Base-by-base conservation (phyloP, 2,888 invertebrate species). In the Tenthredo scrophulariae region DNA sequence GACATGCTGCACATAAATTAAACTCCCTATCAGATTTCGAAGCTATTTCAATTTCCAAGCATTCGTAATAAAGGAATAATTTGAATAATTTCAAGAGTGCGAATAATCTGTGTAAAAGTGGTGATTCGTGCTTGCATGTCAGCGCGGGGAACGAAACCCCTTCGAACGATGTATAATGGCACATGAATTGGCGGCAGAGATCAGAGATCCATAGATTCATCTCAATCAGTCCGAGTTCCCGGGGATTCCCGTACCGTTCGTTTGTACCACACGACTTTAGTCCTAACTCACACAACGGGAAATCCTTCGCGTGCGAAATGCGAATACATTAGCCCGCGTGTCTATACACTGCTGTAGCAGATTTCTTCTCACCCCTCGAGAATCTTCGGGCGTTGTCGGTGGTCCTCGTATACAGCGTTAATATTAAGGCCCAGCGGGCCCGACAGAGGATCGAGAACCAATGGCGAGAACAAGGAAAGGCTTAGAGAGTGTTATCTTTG, bases 401-500 rank as follows among this genome's bases (percentile, higher is more conserved):
- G 83, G 83, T 70, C 67, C 83, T 83, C 83, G 83, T 50, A 54
- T 77, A 80, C 58, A 22, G 33, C 67, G 58, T 83, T 62, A 80
- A 83, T 50, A 70, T 70, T 43, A 80, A 67, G 83, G 83, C 83
- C 83, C 83, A 83, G 83, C 65, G 83, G 83, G 83, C 83, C 83
- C 83, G 83, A 83, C 83, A 83, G 65, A 83, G 83, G 83, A 46
- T 83, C 46, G 67, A 50, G 83, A 67, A 46, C 70, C 83, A 83
- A 83, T 83, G 83, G 70, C 80, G 67, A 74, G 84, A 86, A 86
- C 74, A 85, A 85, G 70, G 62, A 58, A 85, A 85, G 85, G 85
- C 86, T 70, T 85, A 86, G 87, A 88, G 89, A 89, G 89, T 88
- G 90, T 90, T 90, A 90, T 89, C 90, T 90, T 89, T 91, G 90